Conservation (phyloP, 1,140 invertebrate genomes). For the Acromyrmex echinatior region DNA sequence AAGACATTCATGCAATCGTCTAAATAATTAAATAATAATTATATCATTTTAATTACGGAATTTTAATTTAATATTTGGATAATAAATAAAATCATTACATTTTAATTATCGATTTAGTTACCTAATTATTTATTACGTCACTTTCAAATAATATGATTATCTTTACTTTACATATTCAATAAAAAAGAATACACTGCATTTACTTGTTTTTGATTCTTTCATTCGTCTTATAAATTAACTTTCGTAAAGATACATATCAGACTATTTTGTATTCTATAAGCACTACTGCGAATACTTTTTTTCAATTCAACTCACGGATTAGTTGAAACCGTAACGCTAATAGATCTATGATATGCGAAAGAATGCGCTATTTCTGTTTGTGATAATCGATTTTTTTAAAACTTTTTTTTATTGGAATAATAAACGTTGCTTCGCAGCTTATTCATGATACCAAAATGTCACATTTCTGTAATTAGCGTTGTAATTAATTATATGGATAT, state of each 20-base stretch:
- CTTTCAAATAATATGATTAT: not conserved
- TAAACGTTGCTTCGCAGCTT: not conserved
- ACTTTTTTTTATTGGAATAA: not conserved
- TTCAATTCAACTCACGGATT: not conserved
- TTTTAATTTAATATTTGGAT: not conserved
- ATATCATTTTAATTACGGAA: not conserved
- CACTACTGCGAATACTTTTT: not conserved
- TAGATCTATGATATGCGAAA: not conserved
- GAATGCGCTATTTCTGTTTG: conserved; percentile 8
- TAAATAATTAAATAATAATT: conserved; percentile 6
- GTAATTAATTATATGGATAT: not conserved
- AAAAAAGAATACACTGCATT: not conserved
- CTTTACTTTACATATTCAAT: not conserved
- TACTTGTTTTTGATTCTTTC: not conserved
- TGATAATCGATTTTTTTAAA: not conserved
- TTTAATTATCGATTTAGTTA: not conserved
- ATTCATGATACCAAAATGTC: not conserved
- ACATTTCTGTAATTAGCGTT: conserved; percentile 20
- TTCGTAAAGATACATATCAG: not conserved
- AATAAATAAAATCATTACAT: not conserved
- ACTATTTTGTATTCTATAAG: conserved; percentile 14
- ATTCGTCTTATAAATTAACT: not conserved
- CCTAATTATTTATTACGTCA: not conserved
- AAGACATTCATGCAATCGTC: not conserved
- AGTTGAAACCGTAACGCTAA: not conserved